phyloP scores from a whole-genome alignment of 2,888 invertebrate species.

The Drosophila aldrichi region DNA sequence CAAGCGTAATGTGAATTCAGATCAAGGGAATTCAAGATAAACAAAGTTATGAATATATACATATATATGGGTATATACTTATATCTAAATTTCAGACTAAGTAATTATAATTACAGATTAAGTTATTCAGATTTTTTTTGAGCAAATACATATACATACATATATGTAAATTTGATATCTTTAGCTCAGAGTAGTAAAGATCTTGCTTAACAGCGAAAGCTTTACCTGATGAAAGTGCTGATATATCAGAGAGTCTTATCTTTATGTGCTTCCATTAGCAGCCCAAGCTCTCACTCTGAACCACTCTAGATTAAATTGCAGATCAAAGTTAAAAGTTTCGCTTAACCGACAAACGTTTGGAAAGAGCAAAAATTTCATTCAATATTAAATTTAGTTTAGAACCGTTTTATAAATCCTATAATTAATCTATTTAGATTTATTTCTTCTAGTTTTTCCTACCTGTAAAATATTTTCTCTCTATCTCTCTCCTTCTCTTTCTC shows the following conservation, averaged over 20 bases:
- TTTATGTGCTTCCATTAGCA: constrained; percentile 17
- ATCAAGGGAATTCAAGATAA: constrained; percentile 21
- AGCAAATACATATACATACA: neutral
- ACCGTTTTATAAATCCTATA: neutral
- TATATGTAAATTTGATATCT: neutral
- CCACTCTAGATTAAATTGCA: constrained; percentile 12
- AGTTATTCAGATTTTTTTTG: constrained; percentile 4
- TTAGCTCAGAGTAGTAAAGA: neutral
- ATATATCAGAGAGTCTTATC: constrained; percentile 6
- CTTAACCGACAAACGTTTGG: neutral
- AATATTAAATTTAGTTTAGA: neutral
- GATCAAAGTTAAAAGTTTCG: neutral
- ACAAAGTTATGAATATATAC: neutral
- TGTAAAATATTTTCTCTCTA: neutral
- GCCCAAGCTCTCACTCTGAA: constrained; percentile 18
- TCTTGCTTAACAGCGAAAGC: neutral
- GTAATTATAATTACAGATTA: constrained; percentile 8
- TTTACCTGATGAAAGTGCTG: constrained; percentile 21
- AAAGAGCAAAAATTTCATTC: constrained; percentile 1
- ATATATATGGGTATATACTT: neutral
- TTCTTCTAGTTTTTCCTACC: no score
- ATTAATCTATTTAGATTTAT: neutral
- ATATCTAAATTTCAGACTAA: constrained; percentile 5
- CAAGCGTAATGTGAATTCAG: constrained; percentile 16
- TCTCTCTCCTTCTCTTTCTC: neutral